phyloP scores from a whole-genome alignment of 2,797 vertebrate species.

The Apogon hyalosoma region DNA sequence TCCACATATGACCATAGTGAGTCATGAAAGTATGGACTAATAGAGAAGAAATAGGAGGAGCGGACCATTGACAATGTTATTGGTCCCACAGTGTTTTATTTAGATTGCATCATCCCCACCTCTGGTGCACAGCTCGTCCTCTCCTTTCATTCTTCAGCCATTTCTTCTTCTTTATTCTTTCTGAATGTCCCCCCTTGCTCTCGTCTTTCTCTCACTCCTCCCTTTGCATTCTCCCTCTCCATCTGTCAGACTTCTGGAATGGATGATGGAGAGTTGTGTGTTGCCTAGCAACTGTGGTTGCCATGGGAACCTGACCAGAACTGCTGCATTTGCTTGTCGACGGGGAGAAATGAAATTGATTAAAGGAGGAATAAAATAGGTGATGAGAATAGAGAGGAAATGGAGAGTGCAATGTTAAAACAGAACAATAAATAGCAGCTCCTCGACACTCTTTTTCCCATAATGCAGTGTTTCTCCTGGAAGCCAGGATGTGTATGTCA shows the following conservation, averaged over 20 bases:
- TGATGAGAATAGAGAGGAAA: slow-evolving; percentile 55
- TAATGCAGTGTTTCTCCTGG: slow-evolving; percentile 36
- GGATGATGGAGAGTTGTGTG: slow-evolving; percentile 87
- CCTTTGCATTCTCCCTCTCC: slow-evolving; percentile 67
- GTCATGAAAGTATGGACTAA: not conserved
- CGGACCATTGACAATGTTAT: slow-evolving; percentile 4
- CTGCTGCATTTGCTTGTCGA: slow-evolving; percentile 79
- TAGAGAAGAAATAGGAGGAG: not conserved
- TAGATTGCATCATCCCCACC: slow-evolving; percentile 28
- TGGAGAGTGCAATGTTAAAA: slow-evolving; percentile 20
- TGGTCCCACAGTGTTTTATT: slow-evolving; percentile 12
- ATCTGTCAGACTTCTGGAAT: slow-evolving; percentile 86
- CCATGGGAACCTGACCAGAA: slow-evolving; percentile 78
- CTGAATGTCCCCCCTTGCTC: slow-evolving; percentile 12
- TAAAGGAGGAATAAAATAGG: slow-evolving; percentile 80
- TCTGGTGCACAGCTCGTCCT: slow-evolving; percentile 20
- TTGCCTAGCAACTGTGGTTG: slow-evolving; percentile 87
- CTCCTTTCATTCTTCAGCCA: slow-evolving; percentile 13
- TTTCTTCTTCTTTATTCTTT: slow-evolving; percentile 14
- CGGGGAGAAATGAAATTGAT: slow-evolving; percentile 84
- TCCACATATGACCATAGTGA: not conserved
- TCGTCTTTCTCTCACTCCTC: slow-evolving; percentile 17
- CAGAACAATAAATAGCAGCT: slow-evolving; percentile 14
- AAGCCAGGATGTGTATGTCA: slow-evolving; percentile 40
- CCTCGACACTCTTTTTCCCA: slow-evolving; percentile 20